Conservation (phyloP, 1,140 invertebrate genomes). For the Drosophila pandora region DNA sequence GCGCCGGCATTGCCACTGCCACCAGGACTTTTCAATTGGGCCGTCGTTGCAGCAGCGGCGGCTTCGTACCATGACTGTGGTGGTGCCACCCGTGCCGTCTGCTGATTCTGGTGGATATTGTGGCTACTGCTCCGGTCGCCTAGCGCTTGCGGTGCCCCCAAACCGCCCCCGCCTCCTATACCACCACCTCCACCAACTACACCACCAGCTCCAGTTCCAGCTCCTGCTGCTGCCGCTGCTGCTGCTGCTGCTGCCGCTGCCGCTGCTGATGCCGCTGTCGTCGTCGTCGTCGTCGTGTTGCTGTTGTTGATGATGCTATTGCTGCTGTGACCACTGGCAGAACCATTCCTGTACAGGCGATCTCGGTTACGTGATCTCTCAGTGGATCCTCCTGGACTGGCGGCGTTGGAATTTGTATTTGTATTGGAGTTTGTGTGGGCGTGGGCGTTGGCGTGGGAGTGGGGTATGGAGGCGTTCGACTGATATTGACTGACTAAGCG, state of each 20-base stretch:
- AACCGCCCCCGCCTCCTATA: slow-evolving; percentile 82
- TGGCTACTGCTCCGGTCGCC: slow-evolving; percentile 75
- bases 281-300: slow-evolving; percentile 58
- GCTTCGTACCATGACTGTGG: slow-evolving; percentile 82
- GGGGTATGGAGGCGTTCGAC: slow-evolving; percentile 43
- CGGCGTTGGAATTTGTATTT: slow-evolving; percentile 17
- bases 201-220: slow-evolving; percentile 58
- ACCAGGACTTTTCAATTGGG: slow-evolving; percentile 82
- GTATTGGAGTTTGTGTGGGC: slow-evolving; percentile 32
- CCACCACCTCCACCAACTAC: slow-evolving; percentile 66
- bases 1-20: slow-evolving; percentile 83
- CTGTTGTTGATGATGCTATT: slow-evolving; percentile 57
- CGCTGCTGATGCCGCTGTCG: slow-evolving; percentile 47
- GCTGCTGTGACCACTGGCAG: slow-evolving; percentile 64
- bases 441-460: slow-evolving; percentile 12
- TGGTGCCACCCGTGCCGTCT: slow-evolving; percentile 56
- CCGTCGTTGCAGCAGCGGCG: slow-evolving; percentile 77
- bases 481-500: slow-evolving; percentile 69
- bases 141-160: slow-evolving; percentile 55
- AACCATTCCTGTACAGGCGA: slow-evolving; percentile 76
- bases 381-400: slow-evolving; percentile 39
- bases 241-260: slow-evolving; percentile 50
- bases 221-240: slow-evolving; percentile 61
- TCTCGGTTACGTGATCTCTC: slow-evolving; percentile 69
- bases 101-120: slow-evolving; percentile 73